Percentiles rank a stretch among this genome's conserved stretches.
Evolutionary conservation across 2,888 invertebrate species (phyloP).

Genomic region (Drosophila mimetica): DNA sequence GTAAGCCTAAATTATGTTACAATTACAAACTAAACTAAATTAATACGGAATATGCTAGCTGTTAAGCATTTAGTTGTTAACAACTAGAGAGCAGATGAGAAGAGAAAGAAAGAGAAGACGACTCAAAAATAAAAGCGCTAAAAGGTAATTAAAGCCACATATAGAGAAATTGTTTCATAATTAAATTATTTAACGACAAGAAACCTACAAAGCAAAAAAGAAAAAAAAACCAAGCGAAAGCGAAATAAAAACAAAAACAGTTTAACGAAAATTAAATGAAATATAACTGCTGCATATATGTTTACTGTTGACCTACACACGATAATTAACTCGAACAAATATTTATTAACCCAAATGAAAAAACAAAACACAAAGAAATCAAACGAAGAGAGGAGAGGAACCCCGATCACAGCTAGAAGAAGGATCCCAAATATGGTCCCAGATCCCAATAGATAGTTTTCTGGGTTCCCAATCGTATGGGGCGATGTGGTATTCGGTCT

Average conservation of each 20-base stretch:
- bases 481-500: slow-evolving; percentile 19
- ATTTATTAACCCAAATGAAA: slow-evolving; percentile 60
- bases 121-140: slow-evolving; percentile 37
- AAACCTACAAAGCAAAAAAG: slow-evolving; percentile 39
- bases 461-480: not conserved
- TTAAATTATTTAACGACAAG: slow-evolving; percentile 56
- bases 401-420: not conserved
- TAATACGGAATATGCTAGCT: slow-evolving; percentile 57
- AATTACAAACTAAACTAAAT: slow-evolving; percentile 55
- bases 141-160: slow-evolving; percentile 39
- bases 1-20: slow-evolving; percentile 65
- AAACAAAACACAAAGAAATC: slow-evolving; percentile 17
- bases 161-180: slow-evolving; percentile 74
- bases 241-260: slow-evolving; percentile 43
- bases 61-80: slow-evolving; percentile 65
- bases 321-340: slow-evolving; percentile 64
- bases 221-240: slow-evolving; percentile 17
- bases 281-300: slow-evolving; percentile 72
- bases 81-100: slow-evolving; percentile 30
- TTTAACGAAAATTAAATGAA: slow-evolving; percentile 53
- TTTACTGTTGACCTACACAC: slow-evolving; percentile 72
- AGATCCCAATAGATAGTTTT: slow-evolving; percentile 7
- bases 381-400: slow-evolving; percentile 39
- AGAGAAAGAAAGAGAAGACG: slow-evolving; percentile 23
- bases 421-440: too few species aligned